These are phyloP conservation scores for Stomatorhinus ivindoensis DNA, from an alignment of 2,113 vertebrate genomes.

Conservation along the genomic window DNA sequence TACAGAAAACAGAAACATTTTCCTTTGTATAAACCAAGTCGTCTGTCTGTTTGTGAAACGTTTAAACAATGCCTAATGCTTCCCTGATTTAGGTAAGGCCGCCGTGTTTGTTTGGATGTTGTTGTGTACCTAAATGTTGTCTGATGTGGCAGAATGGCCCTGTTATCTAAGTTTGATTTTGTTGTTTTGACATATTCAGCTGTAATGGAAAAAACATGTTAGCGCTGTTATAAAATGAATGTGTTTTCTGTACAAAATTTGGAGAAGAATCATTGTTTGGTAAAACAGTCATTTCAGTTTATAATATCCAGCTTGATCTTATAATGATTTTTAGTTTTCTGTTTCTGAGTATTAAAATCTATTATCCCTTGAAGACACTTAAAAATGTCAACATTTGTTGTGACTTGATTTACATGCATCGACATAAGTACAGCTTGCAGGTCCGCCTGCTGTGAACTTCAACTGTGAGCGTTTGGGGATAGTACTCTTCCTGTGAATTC, in stretches of 20 bases:
- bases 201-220: background rate
- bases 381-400: background rate
- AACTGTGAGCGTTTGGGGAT: background rate
- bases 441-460: background rate
- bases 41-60: slow-evolving; percentile 51
- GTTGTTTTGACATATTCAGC: slow-evolving; percentile 4
- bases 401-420: background rate
- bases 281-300: slow-evolving; percentile 1
- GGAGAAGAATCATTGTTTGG: background rate
- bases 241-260: background rate
- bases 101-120: slow-evolving; percentile 42
- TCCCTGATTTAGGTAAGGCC: slow-evolving; percentile 47
- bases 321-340: background rate
- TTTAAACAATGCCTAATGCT: slow-evolving; percentile 54
- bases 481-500: background rate
- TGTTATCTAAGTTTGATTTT: slow-evolving; percentile 9
- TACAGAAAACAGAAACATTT: slow-evolving; percentile 42
- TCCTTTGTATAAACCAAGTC: slow-evolving; percentile 49
- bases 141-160: slow-evolving; percentile 42
- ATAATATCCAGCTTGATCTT: background rate
- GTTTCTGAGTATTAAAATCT: background rate
- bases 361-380: background rate
- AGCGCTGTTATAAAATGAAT: too few relatives aligned
- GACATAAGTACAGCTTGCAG: background rate
- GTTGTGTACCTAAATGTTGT: slow-evolving; percentile 51